These are phyloP conservation scores for Smithornis capensis DNA, from an alignment of 2,113 vertebrate genomes.

Conservation along the genomic window DNA sequence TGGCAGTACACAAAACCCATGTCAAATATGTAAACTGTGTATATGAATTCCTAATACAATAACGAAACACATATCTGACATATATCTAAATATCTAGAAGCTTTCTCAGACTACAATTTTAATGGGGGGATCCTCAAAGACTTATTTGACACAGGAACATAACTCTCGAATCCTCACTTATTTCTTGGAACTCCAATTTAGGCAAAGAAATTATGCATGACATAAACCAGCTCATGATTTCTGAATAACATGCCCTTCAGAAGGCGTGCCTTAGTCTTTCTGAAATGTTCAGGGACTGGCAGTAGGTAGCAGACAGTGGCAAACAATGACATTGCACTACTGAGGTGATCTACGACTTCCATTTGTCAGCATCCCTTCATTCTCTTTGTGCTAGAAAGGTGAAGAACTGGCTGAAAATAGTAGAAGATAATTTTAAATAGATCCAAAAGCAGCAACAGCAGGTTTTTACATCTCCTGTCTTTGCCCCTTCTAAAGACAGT, in stretches of 20 bases:
- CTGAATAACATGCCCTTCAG: background rate
- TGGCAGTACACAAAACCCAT: background rate
- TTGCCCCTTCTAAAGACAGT: background rate
- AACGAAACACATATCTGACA: background rate
- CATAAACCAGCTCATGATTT: background rate
- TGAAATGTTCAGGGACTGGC: background rate
- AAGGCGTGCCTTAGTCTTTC: background rate
- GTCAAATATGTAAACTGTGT: background rate
- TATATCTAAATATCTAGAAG: background rate
- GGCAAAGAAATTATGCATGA: background rate
- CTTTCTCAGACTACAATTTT: background rate
- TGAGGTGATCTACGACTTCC: background rate
- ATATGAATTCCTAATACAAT: background rate
- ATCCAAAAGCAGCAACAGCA: background rate
- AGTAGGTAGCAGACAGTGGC: background rate
- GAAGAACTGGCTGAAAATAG: background rate
- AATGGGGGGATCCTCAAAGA: background rate
- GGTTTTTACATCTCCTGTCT: background rate
- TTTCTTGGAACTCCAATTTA: background rate
- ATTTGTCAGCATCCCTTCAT: background rate
- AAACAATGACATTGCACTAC: background rate
- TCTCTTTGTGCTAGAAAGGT: background rate
- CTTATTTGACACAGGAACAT: background rate
- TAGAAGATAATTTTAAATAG: background rate
- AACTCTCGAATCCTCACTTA: background rate